These are phyloP conservation scores for Teleogryllus oceanicus DNA, from an alignment of 2,888 invertebrate species.

Conservation along the genomic window DNA sequence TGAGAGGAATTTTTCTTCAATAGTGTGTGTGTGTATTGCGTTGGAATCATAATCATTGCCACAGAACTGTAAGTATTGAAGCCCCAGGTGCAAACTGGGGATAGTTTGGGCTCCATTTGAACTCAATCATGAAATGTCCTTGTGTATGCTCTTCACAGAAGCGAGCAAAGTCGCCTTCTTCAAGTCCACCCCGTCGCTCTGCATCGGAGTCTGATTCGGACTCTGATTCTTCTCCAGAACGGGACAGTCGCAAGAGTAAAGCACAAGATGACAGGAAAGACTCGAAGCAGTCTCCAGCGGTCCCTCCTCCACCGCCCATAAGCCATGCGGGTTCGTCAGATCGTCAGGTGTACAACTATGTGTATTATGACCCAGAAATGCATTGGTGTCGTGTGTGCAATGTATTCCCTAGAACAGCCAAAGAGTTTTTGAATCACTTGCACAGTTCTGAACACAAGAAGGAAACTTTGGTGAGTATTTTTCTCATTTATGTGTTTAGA, in stretches of 20 bases:
- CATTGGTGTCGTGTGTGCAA: conserved; percentile 87
- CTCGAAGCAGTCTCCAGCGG: not conserved
- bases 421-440: conserved; percentile 79
- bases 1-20: not conserved
- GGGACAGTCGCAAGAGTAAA: not conserved
- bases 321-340: conserved; percentile 40
- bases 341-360: conserved; percentile 59
- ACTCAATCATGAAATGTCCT: not conserved
- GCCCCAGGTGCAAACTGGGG: not conserved
- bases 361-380: conserved; percentile 84
- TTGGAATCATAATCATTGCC: not conserved
- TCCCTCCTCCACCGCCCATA: conserved; percentile 19
- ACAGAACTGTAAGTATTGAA: not conserved
- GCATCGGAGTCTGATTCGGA: conserved; percentile 12
- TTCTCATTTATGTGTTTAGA: not conserved
- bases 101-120: conserved; percentile 1
- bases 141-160: conserved; percentile 28
- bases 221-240: conserved; percentile 25
- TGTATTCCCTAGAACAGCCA: conserved; percentile 81
- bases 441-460: conserved; percentile 74
- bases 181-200: conserved; percentile 32
- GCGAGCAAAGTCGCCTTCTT: conserved; percentile 32
- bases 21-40: not conserved
- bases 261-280: not conserved
- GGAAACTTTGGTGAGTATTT: conserved; percentile 44